Evolutionary conservation across 1,140 invertebrate genomes (phyloP).

Genomic region (Papilio xuthus): DNA sequence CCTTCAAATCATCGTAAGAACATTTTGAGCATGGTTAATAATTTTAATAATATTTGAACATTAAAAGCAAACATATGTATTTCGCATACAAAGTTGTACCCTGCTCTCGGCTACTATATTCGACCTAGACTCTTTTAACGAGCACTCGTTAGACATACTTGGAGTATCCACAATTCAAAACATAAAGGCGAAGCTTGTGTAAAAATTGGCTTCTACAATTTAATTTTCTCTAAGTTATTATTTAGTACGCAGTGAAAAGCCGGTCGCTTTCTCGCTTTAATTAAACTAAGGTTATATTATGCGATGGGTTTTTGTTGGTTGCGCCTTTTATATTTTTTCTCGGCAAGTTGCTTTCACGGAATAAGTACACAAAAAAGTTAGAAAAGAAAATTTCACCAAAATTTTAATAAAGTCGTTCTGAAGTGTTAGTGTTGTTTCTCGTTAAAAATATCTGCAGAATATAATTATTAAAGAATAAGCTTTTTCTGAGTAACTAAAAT

Average conservation of each 20-base stretch:
- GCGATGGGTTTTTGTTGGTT: conserved; percentile 35
- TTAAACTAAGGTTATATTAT: conserved; percentile 39
- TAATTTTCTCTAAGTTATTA: conserved; percentile 38
- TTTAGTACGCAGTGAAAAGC: conserved; percentile 38
- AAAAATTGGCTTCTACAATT: conserved; percentile 37
- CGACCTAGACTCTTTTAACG: conserved; percentile 34
- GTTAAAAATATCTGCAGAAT: neutral
- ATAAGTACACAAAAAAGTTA: conserved; percentile 27
- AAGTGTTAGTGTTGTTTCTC: conserved; percentile 13
- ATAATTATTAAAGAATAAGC: neutral
- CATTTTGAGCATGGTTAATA: neutral
- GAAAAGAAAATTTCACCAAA: conserved; percentile 3
- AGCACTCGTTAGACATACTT: conserved; percentile 33
- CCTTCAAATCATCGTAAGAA: neutral
- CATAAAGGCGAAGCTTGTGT: conserved; percentile 14
- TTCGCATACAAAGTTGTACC: neutral
- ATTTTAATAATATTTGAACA: neutral
- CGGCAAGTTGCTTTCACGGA: conserved; percentile 23
- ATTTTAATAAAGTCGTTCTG: neutral
- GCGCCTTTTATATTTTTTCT: conserved; percentile 32
- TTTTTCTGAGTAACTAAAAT: neutral
- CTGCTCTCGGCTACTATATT: conserved; percentile 13
- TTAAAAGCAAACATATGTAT: neutral
- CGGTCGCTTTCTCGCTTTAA: conserved; percentile 37
- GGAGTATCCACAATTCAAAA: conserved; percentile 28